Conservation (phyloP, 2,797 vertebrate species). For the Stomatorhinus walkeri region DNA sequence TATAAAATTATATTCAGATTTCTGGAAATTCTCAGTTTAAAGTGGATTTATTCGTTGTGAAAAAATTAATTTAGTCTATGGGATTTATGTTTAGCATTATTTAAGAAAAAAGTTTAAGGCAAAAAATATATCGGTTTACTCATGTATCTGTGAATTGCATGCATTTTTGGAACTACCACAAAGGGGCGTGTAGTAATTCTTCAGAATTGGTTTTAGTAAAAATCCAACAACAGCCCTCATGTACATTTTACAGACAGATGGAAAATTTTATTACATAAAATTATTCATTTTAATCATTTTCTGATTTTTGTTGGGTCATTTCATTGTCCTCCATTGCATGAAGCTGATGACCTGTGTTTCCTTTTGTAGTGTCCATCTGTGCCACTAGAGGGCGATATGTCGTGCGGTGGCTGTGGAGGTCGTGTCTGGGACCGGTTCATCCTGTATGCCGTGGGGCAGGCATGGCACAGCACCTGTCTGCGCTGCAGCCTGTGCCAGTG, state of each 20-base stretch:
- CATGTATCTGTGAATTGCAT: neutral
- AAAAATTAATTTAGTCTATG: neutral
- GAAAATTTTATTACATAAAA: neutral
- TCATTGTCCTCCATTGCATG: neutral
- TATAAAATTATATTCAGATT: neutral
- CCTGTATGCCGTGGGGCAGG: conserved; percentile 46
- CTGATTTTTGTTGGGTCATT: neutral
- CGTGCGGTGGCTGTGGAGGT: conserved; percentile 47
- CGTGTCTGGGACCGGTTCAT: conserved; percentile 53
- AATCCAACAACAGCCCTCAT: neutral
- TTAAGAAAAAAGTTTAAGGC: neutral
- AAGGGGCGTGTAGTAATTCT: neutral
- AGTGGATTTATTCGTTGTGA: neutral
- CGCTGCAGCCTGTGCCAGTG: conserved; percentile 55
- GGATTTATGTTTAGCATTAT: neutral
- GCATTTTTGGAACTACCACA: neutral
- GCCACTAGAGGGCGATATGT: conserved; percentile 40
- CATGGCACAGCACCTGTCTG: conserved; percentile 54
- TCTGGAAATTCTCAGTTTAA: neutral
- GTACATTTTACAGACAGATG: neutral
- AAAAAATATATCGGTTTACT: neutral
- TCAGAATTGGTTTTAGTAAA: neutral
- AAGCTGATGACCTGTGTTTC: neutral
- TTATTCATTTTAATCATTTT: neutral
- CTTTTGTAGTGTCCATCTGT: conserved; percentile 27